A percentile compares a stretch with the other conserved stretches of the same genome.
Evolutionary conservation across 2,797 vertebrate genomes (phyloP).

Genomic region (Basileuterus tristriatus): DNA sequence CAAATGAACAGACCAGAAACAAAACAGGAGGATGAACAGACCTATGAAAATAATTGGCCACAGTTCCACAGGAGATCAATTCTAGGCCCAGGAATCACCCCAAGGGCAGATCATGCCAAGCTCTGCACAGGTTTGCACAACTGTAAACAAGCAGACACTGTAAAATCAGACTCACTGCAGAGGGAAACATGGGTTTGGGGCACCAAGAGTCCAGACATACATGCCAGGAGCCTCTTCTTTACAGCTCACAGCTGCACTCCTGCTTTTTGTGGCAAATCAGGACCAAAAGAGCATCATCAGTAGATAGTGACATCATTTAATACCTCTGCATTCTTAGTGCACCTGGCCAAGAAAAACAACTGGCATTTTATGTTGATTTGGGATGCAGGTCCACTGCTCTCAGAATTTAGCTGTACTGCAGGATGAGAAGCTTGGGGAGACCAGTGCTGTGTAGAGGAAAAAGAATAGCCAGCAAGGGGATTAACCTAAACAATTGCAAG

Average conservation of each 20-base stretch:
- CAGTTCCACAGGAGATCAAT: background rate
- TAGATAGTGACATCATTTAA: background rate
- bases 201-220: accelerated
- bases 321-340: background rate
- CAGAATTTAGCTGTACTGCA: background rate
- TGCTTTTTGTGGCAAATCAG: background rate
- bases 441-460: background rate
- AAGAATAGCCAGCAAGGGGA: background rate
- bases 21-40: background rate
- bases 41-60: background rate
- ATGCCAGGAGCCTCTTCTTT: background rate
- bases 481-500: background rate
- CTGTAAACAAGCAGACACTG: background rate
- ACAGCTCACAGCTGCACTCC: background rate
- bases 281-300: background rate
- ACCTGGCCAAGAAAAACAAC: background rate
- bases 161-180: background rate
- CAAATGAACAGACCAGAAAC: background rate
- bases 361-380: background rate
- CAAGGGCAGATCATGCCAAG: background rate
- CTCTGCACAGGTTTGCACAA: background rate
- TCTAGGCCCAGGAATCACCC: background rate
- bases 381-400: background rate
- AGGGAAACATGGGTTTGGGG: background rate
- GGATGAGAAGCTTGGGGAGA: background rate